Conservation (phyloP, 64 coral and sea anemone species). For the Montipora sp. region DNA sequence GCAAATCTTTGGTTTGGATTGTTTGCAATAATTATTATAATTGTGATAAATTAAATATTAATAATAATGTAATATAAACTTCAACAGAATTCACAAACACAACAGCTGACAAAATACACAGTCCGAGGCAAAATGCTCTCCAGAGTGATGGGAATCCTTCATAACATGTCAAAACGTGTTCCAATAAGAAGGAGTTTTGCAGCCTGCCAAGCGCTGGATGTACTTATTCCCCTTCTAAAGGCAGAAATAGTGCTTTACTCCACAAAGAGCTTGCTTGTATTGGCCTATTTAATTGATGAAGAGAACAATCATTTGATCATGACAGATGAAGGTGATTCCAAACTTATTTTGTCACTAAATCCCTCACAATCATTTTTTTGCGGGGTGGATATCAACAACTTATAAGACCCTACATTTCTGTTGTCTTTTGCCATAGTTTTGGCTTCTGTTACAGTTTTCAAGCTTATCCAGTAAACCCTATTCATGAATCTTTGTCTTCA, state of each 20-base stretch:
- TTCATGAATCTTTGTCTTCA: too few relatives aligned
- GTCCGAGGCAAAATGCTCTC: slow-evolving; percentile 58
- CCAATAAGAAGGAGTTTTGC: slow-evolving; percentile 64
- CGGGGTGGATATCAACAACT: too few relatives aligned
- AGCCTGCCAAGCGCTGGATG: slow-evolving; percentile 49
- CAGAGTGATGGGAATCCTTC: slow-evolving; percentile 66
- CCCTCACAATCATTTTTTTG: too few relatives aligned
- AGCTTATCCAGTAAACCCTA: too few relatives aligned
- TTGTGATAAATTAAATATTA: neutral
- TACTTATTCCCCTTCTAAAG: slow-evolving; percentile 67
- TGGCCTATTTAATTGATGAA: slow-evolving; percentile 86
- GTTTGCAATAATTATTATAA: neutral
- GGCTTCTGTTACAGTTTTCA: too few relatives aligned
- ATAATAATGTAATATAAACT: neutral
- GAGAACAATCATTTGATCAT: slow-evolving; percentile 87
- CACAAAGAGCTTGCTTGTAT: slow-evolving; percentile 66
- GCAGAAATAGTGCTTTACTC: slow-evolving; percentile 57
- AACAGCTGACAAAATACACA: slow-evolving; percentile 32
- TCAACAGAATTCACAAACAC: slow-evolving; percentile 13
- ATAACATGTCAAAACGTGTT: slow-evolving; percentile 83
- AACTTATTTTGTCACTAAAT: neutral
- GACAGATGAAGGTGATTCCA: slow-evolving; percentile 67
- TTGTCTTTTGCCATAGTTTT: too few relatives aligned
- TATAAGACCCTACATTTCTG: too few relatives aligned
- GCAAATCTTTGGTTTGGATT: neutral